A percentile compares a stretch with the other conserved stretches of the same genome.
Conservation (phyloP, 1,140 invertebrate species). For the Drosophila bocqueti region DNA sequence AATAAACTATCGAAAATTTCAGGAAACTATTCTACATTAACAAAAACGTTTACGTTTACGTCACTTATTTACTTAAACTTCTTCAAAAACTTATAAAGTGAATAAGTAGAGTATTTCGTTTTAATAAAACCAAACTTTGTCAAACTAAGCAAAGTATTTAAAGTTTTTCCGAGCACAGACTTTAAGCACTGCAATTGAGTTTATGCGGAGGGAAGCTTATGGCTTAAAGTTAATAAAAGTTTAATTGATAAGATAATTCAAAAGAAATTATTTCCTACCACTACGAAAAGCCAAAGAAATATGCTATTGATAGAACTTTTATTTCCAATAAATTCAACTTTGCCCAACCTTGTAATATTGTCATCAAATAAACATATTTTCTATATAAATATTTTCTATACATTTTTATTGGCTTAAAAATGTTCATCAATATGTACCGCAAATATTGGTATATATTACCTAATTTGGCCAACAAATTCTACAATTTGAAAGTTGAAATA, state of each 20-base stretch:
- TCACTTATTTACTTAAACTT: not conserved
- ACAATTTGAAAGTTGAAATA: not conserved
- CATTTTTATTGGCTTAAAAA: too few relatives aligned
- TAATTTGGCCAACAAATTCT: not conserved
- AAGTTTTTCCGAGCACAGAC: not conserved
- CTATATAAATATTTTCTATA: too few relatives aligned
- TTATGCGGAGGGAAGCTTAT: not conserved
- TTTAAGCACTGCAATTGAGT: slow-evolving; percentile 1
- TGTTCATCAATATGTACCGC: too few relatives aligned
- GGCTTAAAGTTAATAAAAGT: slow-evolving; percentile 7
- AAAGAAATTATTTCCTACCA: not conserved
- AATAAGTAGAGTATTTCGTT: slow-evolving; percentile 6
- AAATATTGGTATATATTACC: too few relatives aligned
- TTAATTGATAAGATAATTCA: too few relatives aligned
- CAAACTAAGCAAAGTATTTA: slow-evolving; percentile 4
- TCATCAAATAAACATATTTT: too few relatives aligned
- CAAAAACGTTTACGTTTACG: too few relatives aligned
- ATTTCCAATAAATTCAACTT: too few relatives aligned
- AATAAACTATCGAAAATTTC: not conserved
- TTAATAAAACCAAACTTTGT: slow-evolving; percentile 24
- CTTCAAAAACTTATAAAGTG: too few relatives aligned
- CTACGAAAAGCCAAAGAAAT: too few relatives aligned
- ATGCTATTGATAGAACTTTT: too few relatives aligned
- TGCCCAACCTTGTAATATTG: too few relatives aligned
- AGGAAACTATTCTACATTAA: not conserved